Percentiles rank a stretch among this genome's conserved stretches.
Evolutionary conservation across 2,888 invertebrate genomes (phyloP).

Genomic region (Philaethria dido): DNA sequence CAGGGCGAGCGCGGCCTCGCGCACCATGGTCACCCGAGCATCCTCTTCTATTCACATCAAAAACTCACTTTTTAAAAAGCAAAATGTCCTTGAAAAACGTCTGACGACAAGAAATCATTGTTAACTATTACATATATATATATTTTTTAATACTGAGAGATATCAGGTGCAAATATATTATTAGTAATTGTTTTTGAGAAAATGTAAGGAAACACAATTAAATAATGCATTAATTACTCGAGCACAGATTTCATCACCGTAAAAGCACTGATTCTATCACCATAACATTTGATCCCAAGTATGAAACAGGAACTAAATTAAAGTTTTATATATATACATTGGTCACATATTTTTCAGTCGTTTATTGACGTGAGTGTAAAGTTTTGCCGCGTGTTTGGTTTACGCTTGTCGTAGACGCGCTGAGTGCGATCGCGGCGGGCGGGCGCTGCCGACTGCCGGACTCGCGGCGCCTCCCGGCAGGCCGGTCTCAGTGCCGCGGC

Average conservation of each 20-base stretch:
- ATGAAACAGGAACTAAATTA: neutral
- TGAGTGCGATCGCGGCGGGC: slow-evolving; percentile 22
- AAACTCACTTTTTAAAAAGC: neutral
- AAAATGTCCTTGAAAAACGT: neutral
- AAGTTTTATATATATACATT: neutral
- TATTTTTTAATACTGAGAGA: neutral
- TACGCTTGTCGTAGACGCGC: neutral
- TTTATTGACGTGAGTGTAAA: neutral
- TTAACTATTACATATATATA: neutral
- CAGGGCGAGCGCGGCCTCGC: slow-evolving; percentile 40
- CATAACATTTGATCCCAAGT: neutral
- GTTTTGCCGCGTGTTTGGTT: neutral
- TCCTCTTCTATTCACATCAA: slow-evolving; percentile 11
- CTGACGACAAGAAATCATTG: neutral
- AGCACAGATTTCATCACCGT: neutral
- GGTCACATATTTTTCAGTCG: neutral
- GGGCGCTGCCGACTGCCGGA: slow-evolving; percentile 31
- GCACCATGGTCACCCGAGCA: slow-evolving; percentile 40
- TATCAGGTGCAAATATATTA: neutral
- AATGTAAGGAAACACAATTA: neutral
- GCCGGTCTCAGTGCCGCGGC: neutral
- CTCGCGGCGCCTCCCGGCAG: slow-evolving; percentile 4
- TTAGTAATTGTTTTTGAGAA: neutral
- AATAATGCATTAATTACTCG: neutral
- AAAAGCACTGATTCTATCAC: too few species aligned